These are phyloP conservation scores for Rhombomys opimus DNA, from an alignment of 2,113 vertebrate genomes.

Conservation along the genomic window DNA sequence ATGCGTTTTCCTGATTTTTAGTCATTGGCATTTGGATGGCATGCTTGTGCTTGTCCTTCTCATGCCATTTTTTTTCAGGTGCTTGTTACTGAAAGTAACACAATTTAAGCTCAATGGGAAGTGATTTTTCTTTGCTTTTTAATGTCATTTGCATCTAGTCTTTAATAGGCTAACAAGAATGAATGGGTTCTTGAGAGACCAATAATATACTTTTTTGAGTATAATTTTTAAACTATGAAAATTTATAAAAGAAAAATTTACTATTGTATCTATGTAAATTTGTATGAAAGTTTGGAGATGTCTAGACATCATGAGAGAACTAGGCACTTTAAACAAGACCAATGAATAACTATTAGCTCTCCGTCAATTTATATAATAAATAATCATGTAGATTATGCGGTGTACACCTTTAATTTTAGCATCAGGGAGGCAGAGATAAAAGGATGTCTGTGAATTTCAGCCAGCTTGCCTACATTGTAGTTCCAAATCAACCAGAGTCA, in stretches of 20 bases:
- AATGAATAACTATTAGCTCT: neutral
- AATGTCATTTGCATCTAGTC: neutral
- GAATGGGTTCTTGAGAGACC: neutral
- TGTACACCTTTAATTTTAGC: neutral
- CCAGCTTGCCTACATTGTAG: neutral
- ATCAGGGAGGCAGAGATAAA: neutral
- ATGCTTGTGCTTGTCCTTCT: neutral
- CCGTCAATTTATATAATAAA: neutral
- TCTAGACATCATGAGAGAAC: conserved; percentile 10
- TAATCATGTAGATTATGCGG: neutral
- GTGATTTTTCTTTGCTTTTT: neutral
- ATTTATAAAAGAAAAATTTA: neutral
- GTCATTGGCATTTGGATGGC: neutral
- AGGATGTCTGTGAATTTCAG: neutral
- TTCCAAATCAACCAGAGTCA: neutral
- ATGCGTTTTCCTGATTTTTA: neutral
- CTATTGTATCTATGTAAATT: neutral
- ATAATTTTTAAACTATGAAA: conserved; percentile 26
- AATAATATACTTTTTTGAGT: neutral
- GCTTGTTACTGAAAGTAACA: neutral
- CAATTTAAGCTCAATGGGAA: neutral
- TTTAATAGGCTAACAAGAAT: neutral
- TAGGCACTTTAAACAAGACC: neutral
- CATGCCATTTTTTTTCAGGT: neutral
- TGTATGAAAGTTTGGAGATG: neutral